These are phyloP conservation scores for Thermophis baileyi DNA, from an alignment of 2,113 vertebrate species.

Conservation along the genomic window DNA sequence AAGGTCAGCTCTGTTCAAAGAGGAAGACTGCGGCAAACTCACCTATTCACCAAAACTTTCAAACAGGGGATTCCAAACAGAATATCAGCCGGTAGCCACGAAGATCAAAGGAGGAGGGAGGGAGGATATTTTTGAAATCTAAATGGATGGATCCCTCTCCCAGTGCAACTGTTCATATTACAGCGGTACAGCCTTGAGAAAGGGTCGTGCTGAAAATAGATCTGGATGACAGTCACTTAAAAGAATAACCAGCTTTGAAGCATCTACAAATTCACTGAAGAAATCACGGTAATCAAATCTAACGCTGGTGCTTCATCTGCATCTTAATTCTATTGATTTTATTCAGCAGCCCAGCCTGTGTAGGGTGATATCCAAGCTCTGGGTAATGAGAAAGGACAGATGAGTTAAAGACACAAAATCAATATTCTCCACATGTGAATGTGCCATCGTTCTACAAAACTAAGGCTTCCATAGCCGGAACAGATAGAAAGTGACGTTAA, in stretches of 20 bases:
- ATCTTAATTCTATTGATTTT: conserved; percentile 33
- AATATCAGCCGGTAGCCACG: background rate
- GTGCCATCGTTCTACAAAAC: background rate
- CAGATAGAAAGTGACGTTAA: background rate
- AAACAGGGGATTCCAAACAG: background rate
- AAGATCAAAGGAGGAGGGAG: background rate
- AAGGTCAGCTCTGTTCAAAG: background rate
- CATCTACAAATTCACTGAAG: conserved; percentile 8
- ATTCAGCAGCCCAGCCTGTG: background rate
- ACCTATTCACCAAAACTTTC: background rate
- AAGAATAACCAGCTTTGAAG: conserved; percentile 27
- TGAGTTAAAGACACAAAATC: conserved; percentile 27
- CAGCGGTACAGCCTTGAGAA: background rate
- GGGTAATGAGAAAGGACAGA: conserved; percentile 9
- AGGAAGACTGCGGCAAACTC: background rate
- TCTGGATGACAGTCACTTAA: conserved; percentile 18
- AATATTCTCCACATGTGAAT: background rate
- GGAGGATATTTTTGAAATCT: background rate
- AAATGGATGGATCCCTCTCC: background rate
- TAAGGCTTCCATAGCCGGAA: background rate
- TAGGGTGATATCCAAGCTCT: background rate
- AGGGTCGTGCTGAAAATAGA: background rate
- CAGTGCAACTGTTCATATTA: background rate
- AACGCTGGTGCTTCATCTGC: conserved; percentile 9
- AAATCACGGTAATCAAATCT: conserved; percentile 23